Conservation (phyloP, 2,888 invertebrate genomes). For the Craniophora ligustri region DNA sequence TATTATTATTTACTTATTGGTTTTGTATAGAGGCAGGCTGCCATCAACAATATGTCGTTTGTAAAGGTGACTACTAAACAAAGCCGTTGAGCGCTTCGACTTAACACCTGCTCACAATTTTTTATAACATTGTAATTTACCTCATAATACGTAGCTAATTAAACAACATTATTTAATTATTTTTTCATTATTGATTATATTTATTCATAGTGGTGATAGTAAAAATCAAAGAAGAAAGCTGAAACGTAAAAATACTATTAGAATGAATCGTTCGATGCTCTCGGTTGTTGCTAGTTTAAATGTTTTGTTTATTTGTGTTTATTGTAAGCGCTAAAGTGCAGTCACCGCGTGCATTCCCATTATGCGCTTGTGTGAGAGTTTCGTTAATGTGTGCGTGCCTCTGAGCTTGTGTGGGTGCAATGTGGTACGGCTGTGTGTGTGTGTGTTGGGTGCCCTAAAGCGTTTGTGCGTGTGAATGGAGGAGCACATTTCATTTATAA, state of each 20-base stretch:
- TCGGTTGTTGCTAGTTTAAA: constrained; percentile 76
- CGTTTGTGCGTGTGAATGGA: constrained; percentile 88
- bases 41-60: constrained; percentile 86
- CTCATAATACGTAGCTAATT: constrained; percentile 50
- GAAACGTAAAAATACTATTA: constrained; percentile 29
- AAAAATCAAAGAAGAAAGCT: constrained; percentile 26
- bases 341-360: constrained; percentile 88
- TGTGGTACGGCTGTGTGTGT: constrained; percentile 68
- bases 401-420: constrained; percentile 72
- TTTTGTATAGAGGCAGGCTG: constrained; percentile 82
- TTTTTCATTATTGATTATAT: constrained; percentile 32
- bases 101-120: constrained; percentile 81
- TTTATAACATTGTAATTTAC: constrained; percentile 52
- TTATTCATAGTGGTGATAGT: constrained; percentile 33
- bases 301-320: constrained; percentile 88
- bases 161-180: constrained; percentile 51
- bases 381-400: constrained; percentile 67
- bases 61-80: constrained; percentile 86
- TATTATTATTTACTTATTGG: constrained; percentile 86
- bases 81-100: constrained; percentile 81
- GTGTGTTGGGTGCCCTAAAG: constrained; percentile 80
- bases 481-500: constrained; percentile 88
- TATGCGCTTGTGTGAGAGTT: constrained; percentile 71
- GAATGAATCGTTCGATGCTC: constrained; percentile 71
- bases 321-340: constrained; percentile 87